Conservation (phyloP, 1,140 invertebrate genomes). For the Euura lappo region DNA sequence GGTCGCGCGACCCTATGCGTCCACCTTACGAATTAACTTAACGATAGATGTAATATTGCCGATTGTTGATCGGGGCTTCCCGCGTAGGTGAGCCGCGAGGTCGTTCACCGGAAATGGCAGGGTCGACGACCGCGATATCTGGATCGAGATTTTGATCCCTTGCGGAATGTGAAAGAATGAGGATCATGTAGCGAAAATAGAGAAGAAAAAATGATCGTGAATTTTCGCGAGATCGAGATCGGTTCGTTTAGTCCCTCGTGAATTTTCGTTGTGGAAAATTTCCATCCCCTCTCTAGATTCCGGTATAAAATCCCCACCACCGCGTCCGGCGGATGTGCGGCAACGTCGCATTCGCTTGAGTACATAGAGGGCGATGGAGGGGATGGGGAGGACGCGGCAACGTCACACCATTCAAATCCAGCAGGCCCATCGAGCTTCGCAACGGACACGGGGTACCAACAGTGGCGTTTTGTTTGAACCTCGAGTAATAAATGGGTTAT, state of each 20-base stretch:
- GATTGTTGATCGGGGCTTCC: too few relatives aligned
- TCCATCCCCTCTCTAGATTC: slow-evolving; percentile 36
- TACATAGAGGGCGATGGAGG: slow-evolving; percentile 20
- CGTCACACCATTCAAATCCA: slow-evolving; percentile 17
- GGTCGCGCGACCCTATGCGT: neutral
- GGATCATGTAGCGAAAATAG: neutral
- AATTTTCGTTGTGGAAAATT: slow-evolving; percentile 52
- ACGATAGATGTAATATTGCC: neutral
- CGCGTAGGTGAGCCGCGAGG: too few relatives aligned
- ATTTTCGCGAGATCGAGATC: neutral
- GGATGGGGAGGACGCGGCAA: slow-evolving; percentile 19
- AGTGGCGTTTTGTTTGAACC: neutral
- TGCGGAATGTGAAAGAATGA: neutral
- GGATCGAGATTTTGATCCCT: neutral
- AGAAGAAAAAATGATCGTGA: neutral
- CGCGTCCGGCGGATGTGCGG: slow-evolving; percentile 47
- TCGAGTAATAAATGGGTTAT: neutral
- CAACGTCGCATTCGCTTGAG: slow-evolving; percentile 55
- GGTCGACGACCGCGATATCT: neutral
- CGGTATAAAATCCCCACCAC: slow-evolving; percentile 26
- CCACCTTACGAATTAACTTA: neutral
- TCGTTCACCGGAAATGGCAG: too few relatives aligned
- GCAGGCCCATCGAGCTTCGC: slow-evolving; percentile 12
- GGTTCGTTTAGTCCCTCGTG: too few relatives aligned
- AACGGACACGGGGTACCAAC: slow-evolving; percentile 16